Evolutionary conservation across 2,888 invertebrate genomes (phyloP).

Genomic region (Lycia hirtaria): DNA sequence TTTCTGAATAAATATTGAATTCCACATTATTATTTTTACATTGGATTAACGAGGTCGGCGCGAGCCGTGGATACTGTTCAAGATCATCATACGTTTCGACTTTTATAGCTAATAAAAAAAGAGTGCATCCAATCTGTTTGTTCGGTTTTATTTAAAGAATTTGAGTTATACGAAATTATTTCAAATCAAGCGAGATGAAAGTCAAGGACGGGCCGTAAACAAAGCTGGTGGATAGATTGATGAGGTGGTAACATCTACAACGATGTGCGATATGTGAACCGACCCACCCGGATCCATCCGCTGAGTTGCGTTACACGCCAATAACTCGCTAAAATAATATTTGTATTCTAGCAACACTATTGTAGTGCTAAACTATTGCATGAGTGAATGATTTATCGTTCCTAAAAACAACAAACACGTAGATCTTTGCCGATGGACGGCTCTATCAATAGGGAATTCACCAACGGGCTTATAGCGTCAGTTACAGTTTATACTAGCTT

Average conservation of each 20-base stretch:
- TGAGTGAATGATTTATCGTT: conserved; percentile 21
- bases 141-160: conserved; percentile 24
- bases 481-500: no score
- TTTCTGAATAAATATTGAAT: conserved; percentile 41
- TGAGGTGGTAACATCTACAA: conserved; percentile 47
- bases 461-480: not conserved
- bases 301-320: conserved; percentile 11
- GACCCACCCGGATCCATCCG: conserved; percentile 44
- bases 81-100: conserved; percentile 9
- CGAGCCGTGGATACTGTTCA: not conserved
- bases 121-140: conserved; percentile 20
- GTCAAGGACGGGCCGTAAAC: conserved; percentile 51
- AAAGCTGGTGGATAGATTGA: conserved; percentile 51
- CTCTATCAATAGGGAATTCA: not conserved
- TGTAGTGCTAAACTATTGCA: conserved; percentile 17
- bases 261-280: conserved; percentile 49
- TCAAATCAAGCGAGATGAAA: conserved; percentile 41
- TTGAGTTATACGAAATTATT: conserved; percentile 39
- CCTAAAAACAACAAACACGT: conserved; percentile 16
- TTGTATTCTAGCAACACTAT: conserved; percentile 22
- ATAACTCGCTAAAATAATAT: conserved; percentile 20
- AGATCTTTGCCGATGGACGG: conserved; percentile 6
- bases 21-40: conserved; percentile 13
- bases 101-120: conserved; percentile 22
- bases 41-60: conserved; percentile 6